Conservation (phyloP, 2,113 vertebrate species). For the Fregetta grallaria region DNA sequence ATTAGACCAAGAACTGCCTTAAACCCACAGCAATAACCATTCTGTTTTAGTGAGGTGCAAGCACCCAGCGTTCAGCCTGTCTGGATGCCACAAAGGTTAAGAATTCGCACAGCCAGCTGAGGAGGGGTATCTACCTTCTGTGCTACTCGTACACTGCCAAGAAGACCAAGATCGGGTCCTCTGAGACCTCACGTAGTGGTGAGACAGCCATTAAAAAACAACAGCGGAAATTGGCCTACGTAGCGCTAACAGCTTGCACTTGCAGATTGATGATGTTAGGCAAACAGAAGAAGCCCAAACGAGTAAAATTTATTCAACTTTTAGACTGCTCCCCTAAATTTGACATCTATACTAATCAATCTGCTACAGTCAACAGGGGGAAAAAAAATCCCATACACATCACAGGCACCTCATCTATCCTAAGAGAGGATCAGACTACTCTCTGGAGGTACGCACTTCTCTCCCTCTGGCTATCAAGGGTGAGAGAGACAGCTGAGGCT, state of each 20-base stretch:
- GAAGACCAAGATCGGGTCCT: background rate
- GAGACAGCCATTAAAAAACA: background rate
- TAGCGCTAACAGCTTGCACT: too few species aligned
- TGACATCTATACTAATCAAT: background rate
- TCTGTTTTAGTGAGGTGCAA: too few species aligned
- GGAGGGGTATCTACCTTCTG: background rate
- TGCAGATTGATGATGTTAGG: background rate
- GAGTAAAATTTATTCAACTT: background rate
- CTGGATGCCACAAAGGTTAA: background rate
- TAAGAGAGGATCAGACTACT: background rate
- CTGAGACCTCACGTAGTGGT: fast-evolving
- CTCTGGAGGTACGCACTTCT: background rate
- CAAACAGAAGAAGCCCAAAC: background rate
- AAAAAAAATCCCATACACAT: background rate
- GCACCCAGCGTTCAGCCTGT: fast-evolving
- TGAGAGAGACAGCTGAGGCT: background rate
- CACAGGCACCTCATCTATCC: fast-evolving
- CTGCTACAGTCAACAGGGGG: background rate
- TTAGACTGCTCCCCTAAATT: background rate
- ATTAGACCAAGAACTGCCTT: background rate
- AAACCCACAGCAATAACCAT: background rate
- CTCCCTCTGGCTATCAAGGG: background rate
- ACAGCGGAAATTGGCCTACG: too few species aligned
- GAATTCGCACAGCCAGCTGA: background rate
- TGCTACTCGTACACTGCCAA: too few species aligned